A percentile compares a stretch with the other conserved stretches of the same genome.
Evolutionary conservation across 2,113 vertebrate genomes (phyloP).

Genomic region (Hippoglossus stenolepis): DNA sequence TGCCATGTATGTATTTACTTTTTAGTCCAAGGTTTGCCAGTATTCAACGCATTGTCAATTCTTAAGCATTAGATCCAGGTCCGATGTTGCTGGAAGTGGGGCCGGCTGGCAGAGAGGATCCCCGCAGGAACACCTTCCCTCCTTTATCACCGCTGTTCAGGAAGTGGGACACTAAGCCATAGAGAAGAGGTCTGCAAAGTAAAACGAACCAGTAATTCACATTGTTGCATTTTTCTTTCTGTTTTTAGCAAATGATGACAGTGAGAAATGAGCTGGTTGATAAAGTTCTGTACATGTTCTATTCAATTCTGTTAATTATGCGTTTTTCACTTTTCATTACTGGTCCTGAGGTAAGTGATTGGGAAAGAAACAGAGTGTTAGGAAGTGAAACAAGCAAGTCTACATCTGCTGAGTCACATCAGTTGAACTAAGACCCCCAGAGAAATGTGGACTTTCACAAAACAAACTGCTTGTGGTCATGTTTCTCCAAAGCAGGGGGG

Average conservation of each 20-base stretch:
- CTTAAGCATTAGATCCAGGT: constrained; percentile 48
- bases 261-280: neutral
- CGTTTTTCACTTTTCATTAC: neutral
- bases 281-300: neutral
- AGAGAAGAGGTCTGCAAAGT: constrained; percentile 90
- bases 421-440: neutral
- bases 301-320: neutral
- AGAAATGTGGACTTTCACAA: constrained; percentile 3
- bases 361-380: neutral
- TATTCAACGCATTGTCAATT: neutral
- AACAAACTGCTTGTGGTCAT: neutral
- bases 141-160: constrained; percentile 77
- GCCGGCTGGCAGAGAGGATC: constrained; percentile 53
- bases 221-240: neutral
- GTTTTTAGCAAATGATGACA: neutral
- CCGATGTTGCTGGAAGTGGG: constrained; percentile 8
- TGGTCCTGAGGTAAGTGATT: neutral
- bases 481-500: neutral
- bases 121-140: constrained; percentile 70
- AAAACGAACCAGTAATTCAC: neutral
- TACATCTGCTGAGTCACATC: neutral
- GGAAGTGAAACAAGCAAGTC: neutral
- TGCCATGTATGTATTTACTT: neutral
- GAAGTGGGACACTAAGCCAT: constrained; percentile 91
- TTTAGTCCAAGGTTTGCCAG: neutral